phyloP scores from a whole-genome alignment of 2,888 invertebrate species.

The Xanthorhoe designata region DNA sequence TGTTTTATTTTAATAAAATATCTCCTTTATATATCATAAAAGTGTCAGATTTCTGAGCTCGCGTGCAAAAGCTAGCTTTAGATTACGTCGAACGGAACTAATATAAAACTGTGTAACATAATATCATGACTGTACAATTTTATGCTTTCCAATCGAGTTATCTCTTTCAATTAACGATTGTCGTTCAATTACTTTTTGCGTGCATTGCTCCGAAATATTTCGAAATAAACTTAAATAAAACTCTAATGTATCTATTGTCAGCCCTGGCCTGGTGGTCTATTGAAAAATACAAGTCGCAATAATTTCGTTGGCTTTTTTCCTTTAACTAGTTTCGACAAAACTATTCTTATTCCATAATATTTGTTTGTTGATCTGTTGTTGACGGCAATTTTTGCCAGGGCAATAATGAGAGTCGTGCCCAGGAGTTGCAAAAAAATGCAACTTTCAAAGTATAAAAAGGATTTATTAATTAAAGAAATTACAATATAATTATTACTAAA shows the following conservation, averaged over 20 bases:
- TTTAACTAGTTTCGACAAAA: neutral
- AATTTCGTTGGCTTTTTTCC: neutral
- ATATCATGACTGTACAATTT: slow-evolving; percentile 53
- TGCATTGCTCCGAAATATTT: slow-evolving; percentile 49
- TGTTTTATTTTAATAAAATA: slow-evolving; percentile 3
- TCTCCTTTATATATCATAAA: too few relatives aligned
- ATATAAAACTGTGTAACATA: slow-evolving; percentile 49
- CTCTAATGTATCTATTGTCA: slow-evolving; percentile 4
- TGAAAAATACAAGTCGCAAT: neutral
- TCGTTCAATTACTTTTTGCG: slow-evolving; percentile 64
- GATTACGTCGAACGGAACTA: slow-evolving; percentile 33
- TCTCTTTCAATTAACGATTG: slow-evolving; percentile 56
- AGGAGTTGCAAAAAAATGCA: too few relatives aligned
- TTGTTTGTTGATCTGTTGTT: too few relatives aligned
- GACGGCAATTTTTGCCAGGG: too few relatives aligned
- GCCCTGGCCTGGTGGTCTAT: neutral
- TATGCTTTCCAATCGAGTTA: slow-evolving; percentile 61
- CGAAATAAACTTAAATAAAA: slow-evolving; percentile 46
- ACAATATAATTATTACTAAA: too few relatives aligned
- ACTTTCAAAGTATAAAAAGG: too few relatives aligned
- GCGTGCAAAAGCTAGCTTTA: slow-evolving; percentile 12
- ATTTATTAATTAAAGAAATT: too few relatives aligned
- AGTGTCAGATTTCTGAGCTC: neutral
- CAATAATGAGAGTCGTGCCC: too few relatives aligned
- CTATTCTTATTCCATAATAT: neutral